Conservation (phyloP, 2,888 invertebrate species). For the Sinelater perroti region DNA sequence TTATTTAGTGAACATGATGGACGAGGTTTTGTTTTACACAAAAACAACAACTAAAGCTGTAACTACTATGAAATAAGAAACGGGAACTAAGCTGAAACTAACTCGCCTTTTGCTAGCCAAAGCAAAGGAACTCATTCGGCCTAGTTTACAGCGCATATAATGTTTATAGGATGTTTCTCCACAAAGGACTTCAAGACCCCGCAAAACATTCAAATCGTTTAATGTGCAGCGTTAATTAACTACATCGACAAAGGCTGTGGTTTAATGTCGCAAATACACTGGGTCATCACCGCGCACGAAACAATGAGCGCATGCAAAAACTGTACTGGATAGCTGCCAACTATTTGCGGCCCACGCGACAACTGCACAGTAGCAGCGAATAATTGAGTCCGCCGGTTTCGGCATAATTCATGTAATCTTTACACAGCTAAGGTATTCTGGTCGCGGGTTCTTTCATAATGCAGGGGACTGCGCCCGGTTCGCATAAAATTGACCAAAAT, state of each 20-base stretch:
- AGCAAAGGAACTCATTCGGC: too few relatives aligned
- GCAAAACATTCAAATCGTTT: conserved; percentile 9
- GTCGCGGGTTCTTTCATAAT: conserved; percentile 15
- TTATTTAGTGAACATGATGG: too few relatives aligned
- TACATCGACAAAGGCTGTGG: background rate
- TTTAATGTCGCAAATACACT: conserved; percentile 9
- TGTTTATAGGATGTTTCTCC: too few relatives aligned
- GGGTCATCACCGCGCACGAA: background rate
- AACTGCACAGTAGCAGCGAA: conserved; percentile 5
- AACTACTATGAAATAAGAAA: too few relatives aligned
- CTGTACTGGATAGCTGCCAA: conserved; percentile 10
- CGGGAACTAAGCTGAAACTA: too few relatives aligned
- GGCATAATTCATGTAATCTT: conserved; percentile 18
- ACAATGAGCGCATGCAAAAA: conserved; percentile 12
- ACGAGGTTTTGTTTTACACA: too few relatives aligned
- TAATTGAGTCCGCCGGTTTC: conserved; percentile 9
- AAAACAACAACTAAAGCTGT: too few relatives aligned
- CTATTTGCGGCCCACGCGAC: conserved; percentile 13
- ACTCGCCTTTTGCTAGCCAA: too few relatives aligned
- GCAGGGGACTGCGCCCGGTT: conserved; percentile 8
- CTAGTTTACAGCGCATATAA: too few relatives aligned
- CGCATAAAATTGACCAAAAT: conserved; percentile 17
- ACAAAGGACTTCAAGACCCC: too few relatives aligned
- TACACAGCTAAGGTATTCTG: conserved; percentile 9
- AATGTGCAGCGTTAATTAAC: conserved; percentile 10